Base-by-base conservation (phyloP, 2,888 invertebrate species). In the Orgyia antiqua region DNA sequence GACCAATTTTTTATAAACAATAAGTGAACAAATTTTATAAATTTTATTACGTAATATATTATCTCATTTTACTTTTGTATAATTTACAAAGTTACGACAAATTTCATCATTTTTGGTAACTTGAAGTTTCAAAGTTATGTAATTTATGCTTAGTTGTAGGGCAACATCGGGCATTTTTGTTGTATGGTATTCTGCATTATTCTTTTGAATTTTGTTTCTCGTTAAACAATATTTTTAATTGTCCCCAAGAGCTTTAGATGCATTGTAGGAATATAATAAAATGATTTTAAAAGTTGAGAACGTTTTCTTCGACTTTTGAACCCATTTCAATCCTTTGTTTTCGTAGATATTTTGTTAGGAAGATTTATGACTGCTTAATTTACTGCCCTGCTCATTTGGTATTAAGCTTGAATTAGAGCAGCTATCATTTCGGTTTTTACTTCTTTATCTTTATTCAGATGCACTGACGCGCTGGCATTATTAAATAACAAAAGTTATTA, bases 61-160 rank as follows among this genome's bases (percentile, higher is more conserved):
- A 28, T 23, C 12, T 13, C 4, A 10, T 12, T 33, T 23, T 31
- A 33, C n/a, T 13, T 41, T 46, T 42, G 26, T 23, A 20, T 34
- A 43, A 39, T 29, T 26, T 25, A 24, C 26, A 19, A 44, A 39
- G 36, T 45, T 39, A 45, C 31, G 24, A 18, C 4, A 26, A 34
- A 42, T 52, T 54, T 42, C 45, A 33, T 39, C 29, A 45, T 31
- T n/a, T n/a, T n/a, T n/a, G n/a, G n/a, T n/a, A n/a, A n/a, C 3
- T 6, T 15, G 11, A 29, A 27, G 10, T 24, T 29, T 7, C 4
- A 6, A 24, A 32, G 11, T 51, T 51, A 45, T 27, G 31, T 28
- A 50, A 51, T 25, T 32, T 39, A 3, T 4, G 13, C 7, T 25
- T 21, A 17, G 18, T 33, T 21, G n/a, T n/a, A 33, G 13, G 26